Evolutionary conservation across 2,113 vertebrate genomes (phyloP), one percentile per base, ranked within the genome.

Genomic region (Choloepus hoffmanni): DNA sequence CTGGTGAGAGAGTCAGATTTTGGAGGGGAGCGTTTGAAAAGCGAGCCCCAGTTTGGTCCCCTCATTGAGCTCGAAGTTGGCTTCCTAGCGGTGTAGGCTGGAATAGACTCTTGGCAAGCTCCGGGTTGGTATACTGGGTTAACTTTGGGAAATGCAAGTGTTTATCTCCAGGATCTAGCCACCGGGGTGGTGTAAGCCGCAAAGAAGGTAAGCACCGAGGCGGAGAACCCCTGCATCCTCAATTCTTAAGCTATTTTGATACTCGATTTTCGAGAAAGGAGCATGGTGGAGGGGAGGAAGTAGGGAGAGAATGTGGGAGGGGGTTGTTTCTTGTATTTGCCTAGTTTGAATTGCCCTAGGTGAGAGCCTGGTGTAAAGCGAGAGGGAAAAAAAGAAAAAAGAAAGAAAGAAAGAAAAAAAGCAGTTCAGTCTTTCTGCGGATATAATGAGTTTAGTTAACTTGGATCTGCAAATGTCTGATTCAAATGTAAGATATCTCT

Each of bases 141-240:
- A 99, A 99, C 99, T 99, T 99, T 99, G 99, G 99, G 99, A 99
- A 98, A 99, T 99, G 99, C 99, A 98, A 99, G 99, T 99, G 98
- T 99, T 99, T 99, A 98, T 99, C 98, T 98, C 98, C 98, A 98
- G 99, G 99, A 99, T 99, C 99, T 99, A 99, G 99, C 99, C 99
- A 99, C 99, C 98, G 67, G 98, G 97, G 98, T 99, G 99, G 99
- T 99, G 98, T 98, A 99, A 99, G 99, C 99, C 98, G 99, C 98
- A 98, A 98, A 99, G 92, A 99, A 99, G 99, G 99, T 99, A 99
- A 99, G 99, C 98, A 96, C 95, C 96, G 97, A 97, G 98, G 98
- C 86, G 93, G 94, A 65, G 94, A 92, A 93, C 97, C 96, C 86
- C 90, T 81, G 89, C 87, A 85, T 94, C 95, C 95, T 92, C 93